phyloP scores from a whole-genome alignment of 2,797 vertebrate genomes.

The Trachurus trachurus region DNA sequence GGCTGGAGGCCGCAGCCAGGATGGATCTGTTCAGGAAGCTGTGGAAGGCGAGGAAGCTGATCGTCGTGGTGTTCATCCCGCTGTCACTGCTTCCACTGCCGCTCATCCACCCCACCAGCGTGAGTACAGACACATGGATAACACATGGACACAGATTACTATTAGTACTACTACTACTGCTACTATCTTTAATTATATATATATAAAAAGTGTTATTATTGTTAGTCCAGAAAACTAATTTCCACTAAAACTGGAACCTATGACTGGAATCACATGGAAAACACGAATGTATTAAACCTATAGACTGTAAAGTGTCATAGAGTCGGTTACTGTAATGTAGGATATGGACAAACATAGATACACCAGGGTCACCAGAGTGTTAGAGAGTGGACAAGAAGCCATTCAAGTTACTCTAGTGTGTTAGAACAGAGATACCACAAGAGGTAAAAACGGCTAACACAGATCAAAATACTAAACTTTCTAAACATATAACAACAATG shows the following conservation, averaged over 20 bases:
- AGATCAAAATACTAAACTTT: background rate
- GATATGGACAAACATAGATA: background rate
- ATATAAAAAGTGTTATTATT: no score
- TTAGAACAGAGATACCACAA: background rate
- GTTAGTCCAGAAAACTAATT: background rate
- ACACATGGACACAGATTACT: background rate
- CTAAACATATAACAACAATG: background rate
- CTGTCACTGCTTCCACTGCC: slow-evolving; percentile 94
- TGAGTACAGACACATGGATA: slow-evolving; percentile 85
- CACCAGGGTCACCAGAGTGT: background rate
- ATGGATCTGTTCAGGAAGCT: slow-evolving; percentile 92
- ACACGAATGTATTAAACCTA: background rate
- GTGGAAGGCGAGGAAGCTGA: slow-evolving; percentile 91
- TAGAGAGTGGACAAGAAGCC: background rate
- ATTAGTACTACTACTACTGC: no score
- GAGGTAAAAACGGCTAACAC: background rate
- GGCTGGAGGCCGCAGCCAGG: slow-evolving; percentile 83
- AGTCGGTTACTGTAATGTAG: background rate
- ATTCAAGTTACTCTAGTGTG: background rate
- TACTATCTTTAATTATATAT: no score
- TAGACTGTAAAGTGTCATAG: no score
- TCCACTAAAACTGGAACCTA: background rate
- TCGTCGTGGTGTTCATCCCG: slow-evolving; percentile 92
- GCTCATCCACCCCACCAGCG: slow-evolving; percentile 92
- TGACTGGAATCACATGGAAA: background rate